Percentiles rank a stretch among this genome's conserved stretches.
Conservation (phyloP, 2,888 invertebrate genomes). For the Operophtera brumata region DNA sequence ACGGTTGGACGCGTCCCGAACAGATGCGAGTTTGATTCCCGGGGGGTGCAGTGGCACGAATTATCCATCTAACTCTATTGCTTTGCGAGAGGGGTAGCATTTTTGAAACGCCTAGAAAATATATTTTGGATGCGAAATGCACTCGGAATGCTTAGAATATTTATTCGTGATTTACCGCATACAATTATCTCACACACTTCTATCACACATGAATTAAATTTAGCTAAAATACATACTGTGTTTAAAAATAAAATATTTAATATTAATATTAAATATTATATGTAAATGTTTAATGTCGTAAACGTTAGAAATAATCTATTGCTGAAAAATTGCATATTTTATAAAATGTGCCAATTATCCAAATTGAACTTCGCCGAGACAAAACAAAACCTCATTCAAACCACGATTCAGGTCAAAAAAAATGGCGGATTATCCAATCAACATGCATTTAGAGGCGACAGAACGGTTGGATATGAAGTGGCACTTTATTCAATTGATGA, state of each 20-base stretch:
- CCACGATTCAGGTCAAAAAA: constrained; percentile 2
- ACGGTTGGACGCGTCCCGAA: constrained; percentile 27
- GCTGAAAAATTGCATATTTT: too few species aligned
- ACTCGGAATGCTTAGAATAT: background rate
- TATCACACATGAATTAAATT: too few species aligned
- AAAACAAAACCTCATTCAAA: too few species aligned
- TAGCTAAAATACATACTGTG: too few species aligned
- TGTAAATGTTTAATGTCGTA: too few species aligned
- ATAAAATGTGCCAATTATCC: too few species aligned
- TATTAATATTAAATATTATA: too few species aligned
- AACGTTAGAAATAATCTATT: too few species aligned
- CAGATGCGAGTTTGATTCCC: constrained; percentile 36
- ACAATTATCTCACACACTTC: too few species aligned
- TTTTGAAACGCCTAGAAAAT: constrained; percentile 15
- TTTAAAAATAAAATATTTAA: too few species aligned
- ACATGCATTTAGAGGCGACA: constrained; percentile 31
- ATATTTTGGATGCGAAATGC: background rate
- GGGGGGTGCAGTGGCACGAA: constrained; percentile 27
- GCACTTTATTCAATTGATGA: constrained; percentile 39
- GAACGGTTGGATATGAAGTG: constrained; percentile 36
- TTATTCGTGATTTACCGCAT: background rate
- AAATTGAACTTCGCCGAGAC: too few species aligned
- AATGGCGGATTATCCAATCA: constrained; percentile 34
- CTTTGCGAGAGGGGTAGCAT: constrained; percentile 24
- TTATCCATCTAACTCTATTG: constrained; percentile 39